Base-by-base conservation (phyloP, 2,113 vertebrate species). In the Zingel zingel region DNA sequence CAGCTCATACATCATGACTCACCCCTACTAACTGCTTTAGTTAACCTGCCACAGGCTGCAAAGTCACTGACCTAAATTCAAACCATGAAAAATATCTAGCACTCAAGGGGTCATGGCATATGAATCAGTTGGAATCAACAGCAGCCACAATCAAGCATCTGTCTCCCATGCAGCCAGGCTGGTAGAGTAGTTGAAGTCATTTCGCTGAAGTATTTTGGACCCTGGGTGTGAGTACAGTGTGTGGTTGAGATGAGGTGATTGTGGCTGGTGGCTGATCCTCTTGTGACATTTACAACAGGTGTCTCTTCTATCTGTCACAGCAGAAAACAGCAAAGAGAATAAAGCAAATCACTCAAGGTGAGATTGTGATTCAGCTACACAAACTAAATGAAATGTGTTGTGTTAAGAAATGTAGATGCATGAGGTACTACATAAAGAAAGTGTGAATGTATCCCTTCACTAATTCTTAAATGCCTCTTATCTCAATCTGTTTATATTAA, bases 181-280 rank as follows among this genome's bases (percentile, higher is more conserved):
- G 58, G 68, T 51, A 27, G 61, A 74, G 59, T 30, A 72, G 74
- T 43, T 67, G n/a, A 59, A 56, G 66, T 6, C 12, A 1, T 45
- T 39, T 65, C 19, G 51, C 7, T 74, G 3, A 65, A 4, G 39
- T 80, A 39, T 78, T 82, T 47, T 54, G 25, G 45, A 81, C 30
- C 57, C 71, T 64, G 48, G 12, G 64, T 86, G 82, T 65, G 54
- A 80, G 25, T 54, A 48, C 61, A 80, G 81, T 54, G 50, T 73
- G 58, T 58, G 27, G 83, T 27, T 82, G 66, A 84, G 36, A 4
- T 78, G 86, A 90, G 83, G 76, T 88, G 88, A 88, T 74, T 66
- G 59, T 75, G 73, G 86, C 67, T 79, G 69, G 57, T 59, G 82
- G 79, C 70, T 79, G 81, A 83, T 81, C 56, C 23, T 61, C 13